Evolutionary conservation across 1,140 invertebrate genomes (phyloP), one percentile per base, ranked within the genome.

Genomic region (Leucophenga varia): DNA sequence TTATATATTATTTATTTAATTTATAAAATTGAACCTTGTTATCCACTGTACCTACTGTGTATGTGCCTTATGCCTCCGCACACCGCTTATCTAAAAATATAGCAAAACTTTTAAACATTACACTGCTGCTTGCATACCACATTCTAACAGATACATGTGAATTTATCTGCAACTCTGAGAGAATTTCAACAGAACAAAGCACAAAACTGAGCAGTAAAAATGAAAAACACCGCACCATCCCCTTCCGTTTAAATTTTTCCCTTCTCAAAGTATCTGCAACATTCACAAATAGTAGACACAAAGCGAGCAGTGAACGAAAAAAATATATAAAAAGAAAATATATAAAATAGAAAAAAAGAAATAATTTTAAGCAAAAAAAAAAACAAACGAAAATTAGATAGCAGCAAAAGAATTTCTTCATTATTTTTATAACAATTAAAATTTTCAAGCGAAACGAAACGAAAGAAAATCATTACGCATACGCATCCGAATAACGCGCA

Each of bases 151-250:
- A 6, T 10, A 25, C 22, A 25, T 25, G 22, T 25, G 22, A n/a
- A n/a, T n/a, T n/a, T n/a, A n/a, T n/a, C n/a, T n/a, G n/a, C n/a
- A n/a, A n/a, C n/a, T n/a, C n/a, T n/a, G n/a, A n/a, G n/a, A n/a
- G n/a, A n/a, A n/a, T n/a, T n/a, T 10, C 22, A 10, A 25, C 22
- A 5, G 22, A 25, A 5, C 22, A 25, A 25, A 25, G 5, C 10
- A 25, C 5, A 25, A 5, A 57, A 61, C 52, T 56, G 55, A 64
- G 49, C 35, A 54, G 49, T 37, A 55, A 63, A 47, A 49, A 53
- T 43, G 47, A 59, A 52, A 57, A 32, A 46, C 13, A 37, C 10
- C 22, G 22, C 22, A 25, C 22, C 22, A 25, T 10, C 10, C 22
- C 5, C 22, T 25, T 6, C 10, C 22, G 10, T 5, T 25, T 25